Conservation (phyloP, 2,888 invertebrate genomes). For the Drosophila neotestacea region DNA sequence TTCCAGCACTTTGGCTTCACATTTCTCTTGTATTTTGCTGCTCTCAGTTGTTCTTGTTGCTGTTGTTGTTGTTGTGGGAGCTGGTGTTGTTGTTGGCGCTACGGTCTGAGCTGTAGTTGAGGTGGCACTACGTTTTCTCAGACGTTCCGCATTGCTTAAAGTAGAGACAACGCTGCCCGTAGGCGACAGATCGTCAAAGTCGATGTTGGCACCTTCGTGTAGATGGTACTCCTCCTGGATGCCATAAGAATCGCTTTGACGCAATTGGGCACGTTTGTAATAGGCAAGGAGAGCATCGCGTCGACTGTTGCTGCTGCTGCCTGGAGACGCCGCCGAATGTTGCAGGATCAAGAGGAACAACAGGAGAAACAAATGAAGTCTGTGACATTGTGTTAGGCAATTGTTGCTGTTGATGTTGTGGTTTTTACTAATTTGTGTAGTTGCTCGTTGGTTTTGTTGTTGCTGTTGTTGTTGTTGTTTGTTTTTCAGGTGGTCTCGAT, state of each 20-base stretch:
- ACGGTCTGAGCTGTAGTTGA: slow-evolving; percentile 39
- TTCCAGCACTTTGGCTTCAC: slow-evolving; percentile 84
- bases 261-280: slow-evolving; percentile 76
- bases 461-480: slow-evolving; percentile 74
- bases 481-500: slow-evolving; percentile 71
- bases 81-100: slow-evolving; percentile 31
- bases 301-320: slow-evolving; percentile 52
- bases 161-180: slow-evolving; percentile 68
- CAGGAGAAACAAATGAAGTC: slow-evolving; percentile 49
- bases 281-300: slow-evolving; percentile 75
- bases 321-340: slow-evolving; percentile 37
- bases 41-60: slow-evolving; percentile 9
- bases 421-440: slow-evolving; percentile 47
- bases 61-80: slow-evolving; percentile 29
- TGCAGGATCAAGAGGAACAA: slow-evolving; percentile 51
- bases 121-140: slow-evolving; percentile 69
- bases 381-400: slow-evolving; percentile 42
- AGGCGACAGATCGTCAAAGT: slow-evolving; percentile 75
- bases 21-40: slow-evolving; percentile 72
- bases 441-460: slow-evolving; percentile 75
- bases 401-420: slow-evolving; percentile 34
- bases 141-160: slow-evolving; percentile 55
- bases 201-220: slow-evolving; percentile 52
- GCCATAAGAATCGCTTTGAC: slow-evolving; percentile 47
- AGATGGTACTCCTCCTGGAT: slow-evolving; percentile 50